phyloP scores from a whole-genome alignment of 2,888 invertebrate genomes.

The Drosophila limbata region DNA sequence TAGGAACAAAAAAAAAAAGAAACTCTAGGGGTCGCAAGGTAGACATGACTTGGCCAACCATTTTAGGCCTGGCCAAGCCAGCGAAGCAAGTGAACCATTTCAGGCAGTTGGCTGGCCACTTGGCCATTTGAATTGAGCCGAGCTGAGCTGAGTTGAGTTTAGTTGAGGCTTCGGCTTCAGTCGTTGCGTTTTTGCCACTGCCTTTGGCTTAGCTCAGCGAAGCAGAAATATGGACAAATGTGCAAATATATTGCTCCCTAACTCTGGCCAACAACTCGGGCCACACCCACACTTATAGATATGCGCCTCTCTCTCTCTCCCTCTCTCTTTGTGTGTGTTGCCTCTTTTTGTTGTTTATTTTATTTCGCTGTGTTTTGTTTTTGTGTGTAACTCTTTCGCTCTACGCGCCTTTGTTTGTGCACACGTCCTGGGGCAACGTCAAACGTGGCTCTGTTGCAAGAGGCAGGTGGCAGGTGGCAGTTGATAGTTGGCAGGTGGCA shows the following conservation, averaged over 20 bases:
- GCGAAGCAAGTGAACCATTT: slow-evolving; percentile 33
- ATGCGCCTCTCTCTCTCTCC: not conserved
- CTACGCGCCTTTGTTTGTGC: slow-evolving; percentile 65
- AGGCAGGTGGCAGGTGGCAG: slow-evolving; percentile 9
- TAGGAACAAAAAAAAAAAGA: not conserved
- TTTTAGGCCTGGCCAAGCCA: slow-evolving; percentile 50
- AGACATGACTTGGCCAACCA: slow-evolving; percentile 32
- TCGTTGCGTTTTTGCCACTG: slow-evolving; percentile 17
- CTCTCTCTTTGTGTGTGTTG: not conserved
- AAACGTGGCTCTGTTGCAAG: slow-evolving; percentile 23
- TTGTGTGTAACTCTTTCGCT: slow-evolving; percentile 43
- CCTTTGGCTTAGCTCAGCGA: slow-evolving; percentile 52
- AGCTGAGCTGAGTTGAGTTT: slow-evolving; percentile 17
- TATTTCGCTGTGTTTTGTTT: slow-evolving; percentile 25
- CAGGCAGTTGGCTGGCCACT: slow-evolving; percentile 48
- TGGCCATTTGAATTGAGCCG: slow-evolving; percentile 31
- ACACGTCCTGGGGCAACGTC: slow-evolving; percentile 48
- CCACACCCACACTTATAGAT: not conserved
- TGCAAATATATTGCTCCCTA: slow-evolving; percentile 68
- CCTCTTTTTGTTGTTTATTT: slow-evolving; percentile 10
- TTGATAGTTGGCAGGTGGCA: slow-evolving; percentile 11
- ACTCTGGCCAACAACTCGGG: not conserved
- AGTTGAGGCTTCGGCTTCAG: slow-evolving; percentile 5
- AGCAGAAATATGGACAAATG: slow-evolving; percentile 77
- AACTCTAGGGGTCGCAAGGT: slow-evolving; percentile 48